Base-by-base conservation (phyloP, 2,113 vertebrate genomes). In the Alosa alosa region DNA sequence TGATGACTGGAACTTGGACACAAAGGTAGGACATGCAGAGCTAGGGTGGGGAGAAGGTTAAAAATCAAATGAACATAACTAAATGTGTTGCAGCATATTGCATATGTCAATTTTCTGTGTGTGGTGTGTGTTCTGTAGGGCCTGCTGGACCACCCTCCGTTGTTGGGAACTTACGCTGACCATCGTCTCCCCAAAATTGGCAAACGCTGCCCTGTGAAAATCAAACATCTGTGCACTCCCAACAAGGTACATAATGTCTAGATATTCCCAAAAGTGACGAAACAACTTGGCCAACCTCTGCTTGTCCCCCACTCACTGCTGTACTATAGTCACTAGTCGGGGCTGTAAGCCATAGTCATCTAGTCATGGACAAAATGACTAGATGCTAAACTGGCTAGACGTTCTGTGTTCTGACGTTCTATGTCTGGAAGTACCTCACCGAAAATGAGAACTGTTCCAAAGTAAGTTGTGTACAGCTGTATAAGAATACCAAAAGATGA, bases 201-300 rank as follows among this genome's bases (percentile, higher is more conserved):
- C 88, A 89, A 95, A 85, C 84, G 44, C 0, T 96, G 96, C 87
- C 89, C 92, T 55, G 97, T 96, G 86, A 93, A 60, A 87, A 95
- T 99, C 20, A 97, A 95, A 39, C 98, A 99, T 45, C 64, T 99
- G 83, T 90, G 95, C 87, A 96, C 97, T 20, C 98, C 98, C 46
- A 96, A 96, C 47, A 93, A 97, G 95, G 98, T 99, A 83, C 9
- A 25, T 10, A 36, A 39, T 17, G 11, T 2, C 72, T 39, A 75
- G 25, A 39, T 39, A 25, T n/a, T 17, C 64, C 64, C n/a, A 25
- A 10, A 75, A 36, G 31, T 75, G 68, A 20, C 31, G 8, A 31
- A 72, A 8, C 25, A 72, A 36, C 64, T 72, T 1, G 1, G 4
- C 25, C 25, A 60, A 60, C 55, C 13, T 55, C 52, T 55, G 52